Conservation (phyloP, 2,113 vertebrate species). For the Sturnus vulgaris region DNA sequence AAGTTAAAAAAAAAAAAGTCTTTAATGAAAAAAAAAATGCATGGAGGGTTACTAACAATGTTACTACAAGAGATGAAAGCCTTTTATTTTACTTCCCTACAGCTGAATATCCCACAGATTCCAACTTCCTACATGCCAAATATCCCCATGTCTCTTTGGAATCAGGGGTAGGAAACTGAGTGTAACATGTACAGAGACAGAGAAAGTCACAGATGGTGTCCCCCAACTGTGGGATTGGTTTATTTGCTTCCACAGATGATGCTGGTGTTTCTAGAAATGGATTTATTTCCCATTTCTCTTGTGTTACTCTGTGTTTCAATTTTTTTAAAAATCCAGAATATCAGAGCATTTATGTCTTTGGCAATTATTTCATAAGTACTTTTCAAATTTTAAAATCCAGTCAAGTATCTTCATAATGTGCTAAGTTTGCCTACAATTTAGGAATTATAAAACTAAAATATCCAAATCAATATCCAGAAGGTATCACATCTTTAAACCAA, state of each 20-base stretch:
- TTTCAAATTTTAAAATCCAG: conserved; percentile 43
- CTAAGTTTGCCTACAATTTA: conserved; percentile 31
- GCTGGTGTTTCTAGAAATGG: neutral
- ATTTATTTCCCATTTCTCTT: neutral
- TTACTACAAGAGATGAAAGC: neutral
- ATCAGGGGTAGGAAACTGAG: neutral
- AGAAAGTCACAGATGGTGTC: neutral
- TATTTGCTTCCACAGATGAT: neutral
- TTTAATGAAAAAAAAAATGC: neutral
- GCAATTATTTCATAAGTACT: conserved; percentile 24
- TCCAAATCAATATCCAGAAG: conserved; percentile 67
- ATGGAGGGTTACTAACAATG: neutral
- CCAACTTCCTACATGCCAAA: neutral
- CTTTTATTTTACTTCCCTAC: neutral
- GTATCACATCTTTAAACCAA: conserved; percentile 69
- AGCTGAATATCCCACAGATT: neutral
- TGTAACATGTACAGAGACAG: neutral
- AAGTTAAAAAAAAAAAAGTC: neutral
- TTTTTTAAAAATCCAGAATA: neutral
- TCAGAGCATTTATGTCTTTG: neutral
- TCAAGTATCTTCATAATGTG: conserved; percentile 23
- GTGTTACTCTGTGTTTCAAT: neutral
- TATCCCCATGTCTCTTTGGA: neutral
- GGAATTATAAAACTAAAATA: conserved; percentile 40
- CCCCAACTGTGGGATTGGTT: neutral